A percentile compares a stretch with the other conserved stretches of the same genome.
Conservation (phyloP, 2,888 invertebrate genomes). For the Chrysotoxum bicinctum region DNA sequence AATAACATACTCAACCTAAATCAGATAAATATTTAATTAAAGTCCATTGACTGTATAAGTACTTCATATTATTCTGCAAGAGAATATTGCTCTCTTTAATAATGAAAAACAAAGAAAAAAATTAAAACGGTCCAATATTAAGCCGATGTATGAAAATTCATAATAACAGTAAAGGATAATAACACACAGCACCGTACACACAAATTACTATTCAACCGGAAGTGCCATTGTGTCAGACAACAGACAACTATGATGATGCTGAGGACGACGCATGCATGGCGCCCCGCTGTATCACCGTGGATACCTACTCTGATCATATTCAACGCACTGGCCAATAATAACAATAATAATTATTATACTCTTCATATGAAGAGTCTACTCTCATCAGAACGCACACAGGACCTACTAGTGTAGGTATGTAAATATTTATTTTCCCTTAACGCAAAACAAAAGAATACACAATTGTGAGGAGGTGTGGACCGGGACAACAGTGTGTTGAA, state of each 20-base stretch:
- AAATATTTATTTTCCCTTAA: slow-evolving; percentile 62
- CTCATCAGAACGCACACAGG: background rate
- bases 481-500: background rate
- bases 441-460: slow-evolving; percentile 49
- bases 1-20: slow-evolving; percentile 10
- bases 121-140: slow-evolving; percentile 44
- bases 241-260: slow-evolving; percentile 18
- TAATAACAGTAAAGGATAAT: slow-evolving; percentile 66
- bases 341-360: slow-evolving; percentile 53
- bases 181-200: slow-evolving; percentile 31
- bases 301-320: background rate
- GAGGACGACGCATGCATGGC: background rate
- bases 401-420: slow-evolving; percentile 11
- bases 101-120: background rate
- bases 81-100: slow-evolving; percentile 6
- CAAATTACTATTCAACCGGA: slow-evolving; percentile 71
- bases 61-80: slow-evolving; percentile 8
- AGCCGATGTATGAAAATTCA: slow-evolving; percentile 40
- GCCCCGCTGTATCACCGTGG: slow-evolving; percentile 34
- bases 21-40: slow-evolving; percentile 62
- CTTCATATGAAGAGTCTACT: background rate
- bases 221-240: slow-evolving; percentile 68
- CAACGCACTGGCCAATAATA: slow-evolving; percentile 27
- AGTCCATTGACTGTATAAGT: slow-evolving; percentile 10
- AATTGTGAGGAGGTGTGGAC: slow-evolving; percentile 5